Evolutionary conservation across 2,113 vertebrate species (phyloP).

Genomic region (Halichoeres trimaculatus): DNA sequence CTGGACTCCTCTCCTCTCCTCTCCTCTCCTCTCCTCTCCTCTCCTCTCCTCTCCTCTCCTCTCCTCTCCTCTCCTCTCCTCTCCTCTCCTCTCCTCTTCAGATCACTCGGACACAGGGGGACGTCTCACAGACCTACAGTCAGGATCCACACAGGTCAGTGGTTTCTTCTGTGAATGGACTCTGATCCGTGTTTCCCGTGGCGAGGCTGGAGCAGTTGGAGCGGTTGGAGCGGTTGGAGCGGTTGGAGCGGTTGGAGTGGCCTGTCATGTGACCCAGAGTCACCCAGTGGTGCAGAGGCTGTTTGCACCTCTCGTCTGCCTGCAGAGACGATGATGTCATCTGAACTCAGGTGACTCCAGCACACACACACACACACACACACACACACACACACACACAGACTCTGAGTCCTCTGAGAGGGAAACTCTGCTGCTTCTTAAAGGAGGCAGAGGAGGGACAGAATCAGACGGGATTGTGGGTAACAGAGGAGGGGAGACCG

Average conservation of each 20-base stretch:
- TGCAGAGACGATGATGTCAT: slow-evolving; percentile 1
- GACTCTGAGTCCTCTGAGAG: background rate
- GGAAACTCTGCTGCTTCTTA: background rate
- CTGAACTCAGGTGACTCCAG: slow-evolving; percentile 4
- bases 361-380: too few relatives aligned
- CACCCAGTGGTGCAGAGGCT: background rate
- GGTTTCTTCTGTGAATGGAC: background rate
- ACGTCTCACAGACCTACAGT: background rate
- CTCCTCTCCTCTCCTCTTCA: background rate
- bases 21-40: too few relatives aligned
- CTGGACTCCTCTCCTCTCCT: too few relatives aligned
- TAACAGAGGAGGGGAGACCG: background rate
- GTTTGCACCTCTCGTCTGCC: background rate
- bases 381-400: too few relatives aligned
- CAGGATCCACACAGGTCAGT: background rate
- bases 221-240: background rate
- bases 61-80: too few relatives aligned
- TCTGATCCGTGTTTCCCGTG: background rate
- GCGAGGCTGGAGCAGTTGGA: too few relatives aligned
- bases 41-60: too few relatives aligned
- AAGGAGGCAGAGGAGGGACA: background rate
- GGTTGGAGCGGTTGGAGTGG: background rate
- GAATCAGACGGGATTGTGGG: background rate
- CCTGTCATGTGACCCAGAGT: background rate
- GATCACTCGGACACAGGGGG: background rate